phyloP scores from a whole-genome alignment of 2,888 invertebrate genomes.

The Tenthredo scrophulariae region DNA sequence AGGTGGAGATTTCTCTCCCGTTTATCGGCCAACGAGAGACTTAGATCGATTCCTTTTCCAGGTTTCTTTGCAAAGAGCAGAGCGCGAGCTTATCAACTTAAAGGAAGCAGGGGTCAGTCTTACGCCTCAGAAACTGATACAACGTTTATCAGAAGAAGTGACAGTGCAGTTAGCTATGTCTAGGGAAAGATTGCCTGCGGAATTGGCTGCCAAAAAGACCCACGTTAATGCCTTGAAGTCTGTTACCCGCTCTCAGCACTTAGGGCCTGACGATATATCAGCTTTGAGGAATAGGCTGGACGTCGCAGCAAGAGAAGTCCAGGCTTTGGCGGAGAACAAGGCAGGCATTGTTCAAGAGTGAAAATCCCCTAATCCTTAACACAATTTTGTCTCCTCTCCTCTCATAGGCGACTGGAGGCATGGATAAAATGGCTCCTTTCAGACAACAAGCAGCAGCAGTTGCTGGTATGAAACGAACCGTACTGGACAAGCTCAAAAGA shows the following conservation, averaged over 20 bases:
- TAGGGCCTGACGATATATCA: conserved; percentile 71
- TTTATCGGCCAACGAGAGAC: neutral
- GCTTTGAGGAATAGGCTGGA: conserved; percentile 75
- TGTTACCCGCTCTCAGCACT: conserved; percentile 66
- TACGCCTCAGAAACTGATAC: conserved; percentile 84
- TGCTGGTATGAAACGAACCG: conserved; percentile 85
- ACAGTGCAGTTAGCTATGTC: conserved; percentile 82
- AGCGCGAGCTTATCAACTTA: conserved; percentile 84
- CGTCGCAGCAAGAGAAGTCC: conserved; percentile 82
- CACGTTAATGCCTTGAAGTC: conserved; percentile 85
- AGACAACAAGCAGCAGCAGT: conserved; percentile 92
- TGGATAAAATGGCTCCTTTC: conserved; percentile 90
- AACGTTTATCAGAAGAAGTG: conserved; percentile 88
- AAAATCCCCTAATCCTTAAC: neutral
- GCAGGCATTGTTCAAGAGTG: conserved; percentile 71
- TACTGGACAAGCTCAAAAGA: conserved; percentile 69
- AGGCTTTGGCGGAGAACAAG: conserved; percentile 86
- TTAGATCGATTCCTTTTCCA: conserved; percentile 33
- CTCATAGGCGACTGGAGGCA: conserved; percentile 69
- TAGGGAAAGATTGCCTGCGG: conserved; percentile 89
- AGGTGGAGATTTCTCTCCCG: conserved; percentile 60
- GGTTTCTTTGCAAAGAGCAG: conserved; percentile 80
- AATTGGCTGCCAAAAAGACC: conserved; percentile 83
- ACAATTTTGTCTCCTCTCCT: neutral
- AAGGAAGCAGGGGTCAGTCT: conserved; percentile 81